Evolutionary conservation across 2,113 vertebrate species (phyloP), one percentile per base, ranked within the genome.

Genomic region (Hemibagrus wyckioides): DNA sequence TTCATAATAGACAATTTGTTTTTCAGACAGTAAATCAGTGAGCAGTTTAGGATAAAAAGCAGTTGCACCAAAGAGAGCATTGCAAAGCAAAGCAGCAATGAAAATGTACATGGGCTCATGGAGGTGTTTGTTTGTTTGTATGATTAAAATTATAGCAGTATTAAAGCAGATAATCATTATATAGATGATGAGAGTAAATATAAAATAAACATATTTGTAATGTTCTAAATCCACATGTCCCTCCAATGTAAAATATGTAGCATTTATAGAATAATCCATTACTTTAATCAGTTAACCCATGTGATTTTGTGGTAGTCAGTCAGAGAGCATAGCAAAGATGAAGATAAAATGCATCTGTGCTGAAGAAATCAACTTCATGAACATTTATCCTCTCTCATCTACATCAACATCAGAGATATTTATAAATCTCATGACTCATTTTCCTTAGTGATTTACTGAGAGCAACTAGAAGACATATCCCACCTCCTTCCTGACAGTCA

Each of bases 11-110:
- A 8, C 69, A 76, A 77, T n/a, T 61, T 57, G 84, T 48, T 41
- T 76, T 48, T 85, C 69, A 61, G 84, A 76, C 14, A 85, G 56
- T 59, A 80, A 80, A 57, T 80, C 77, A 79, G 19, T 30, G 28
- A 54, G 48, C 0, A 79, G 76, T 79, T 79, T 79, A 54, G 76
- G 76, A 79, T 79, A 79, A 79, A 79, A 28, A 54, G 28, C 28
- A 52, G 76, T 52, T 6, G 76, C 5, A 8, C 76, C 76, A 21
- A 79, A 54, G 3, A 79, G 48, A 79, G 76, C 48, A 54, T 79
- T 79, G 54, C 28, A 54, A 33, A 79, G 76, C 76, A 79, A 54
- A 79, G 76, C 76, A n/a, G 50, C 76, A 79, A 79, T 79, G 5
- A 79, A 79, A 28, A 79, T 30, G 15, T 54, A 79, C 76, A 79